Percentiles rank a stretch among this genome's conserved stretches.
These are phyloP conservation scores for Sericinus montela DNA, from an alignment of 2,888 invertebrate species.

Conservation along the genomic window DNA sequence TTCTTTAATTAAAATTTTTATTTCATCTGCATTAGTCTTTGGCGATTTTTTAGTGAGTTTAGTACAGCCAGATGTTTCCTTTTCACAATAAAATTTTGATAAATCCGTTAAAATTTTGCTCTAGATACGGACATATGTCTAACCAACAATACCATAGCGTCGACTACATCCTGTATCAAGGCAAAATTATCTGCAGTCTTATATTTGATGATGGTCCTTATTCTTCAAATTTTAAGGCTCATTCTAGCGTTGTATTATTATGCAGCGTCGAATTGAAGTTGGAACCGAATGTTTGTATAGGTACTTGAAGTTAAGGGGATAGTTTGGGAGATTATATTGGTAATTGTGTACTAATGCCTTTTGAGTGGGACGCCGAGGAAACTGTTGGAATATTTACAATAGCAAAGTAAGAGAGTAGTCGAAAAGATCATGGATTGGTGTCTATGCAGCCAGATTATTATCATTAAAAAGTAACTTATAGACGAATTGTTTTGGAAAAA, in stretches of 20 bases:
- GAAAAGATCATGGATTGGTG: neutral
- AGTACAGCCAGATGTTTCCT: neutral
- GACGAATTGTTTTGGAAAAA: too few species aligned
- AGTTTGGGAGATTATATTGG: conserved; percentile 60
- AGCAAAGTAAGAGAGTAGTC: neutral
- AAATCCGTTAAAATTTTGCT: conserved; percentile 4
- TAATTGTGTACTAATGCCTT: conserved; percentile 66
- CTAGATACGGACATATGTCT: conserved; percentile 44
- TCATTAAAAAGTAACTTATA: too few species aligned
- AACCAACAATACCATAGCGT: conserved; percentile 49
- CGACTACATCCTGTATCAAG: conserved; percentile 53
- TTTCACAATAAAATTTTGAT: neutral
- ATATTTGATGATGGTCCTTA: conserved; percentile 9
- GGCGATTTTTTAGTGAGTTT: too few species aligned
- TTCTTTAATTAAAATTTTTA: too few species aligned
- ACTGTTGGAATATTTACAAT: conserved; percentile 24
- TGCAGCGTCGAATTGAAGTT: conserved; percentile 20
- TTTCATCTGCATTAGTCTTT: too few species aligned
- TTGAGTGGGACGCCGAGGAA: conserved; percentile 40
- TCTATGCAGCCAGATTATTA: too few species aligned
- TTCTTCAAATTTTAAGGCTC: conserved; percentile 23
- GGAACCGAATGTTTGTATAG: conserved; percentile 42
- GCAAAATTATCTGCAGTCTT: conserved; percentile 27
- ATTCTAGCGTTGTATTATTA: conserved; percentile 27
- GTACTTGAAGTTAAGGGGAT: conserved; percentile 65